Base-by-base conservation (phyloP, 2,113 vertebrate species). In the Rhipidura dahli region DNA sequence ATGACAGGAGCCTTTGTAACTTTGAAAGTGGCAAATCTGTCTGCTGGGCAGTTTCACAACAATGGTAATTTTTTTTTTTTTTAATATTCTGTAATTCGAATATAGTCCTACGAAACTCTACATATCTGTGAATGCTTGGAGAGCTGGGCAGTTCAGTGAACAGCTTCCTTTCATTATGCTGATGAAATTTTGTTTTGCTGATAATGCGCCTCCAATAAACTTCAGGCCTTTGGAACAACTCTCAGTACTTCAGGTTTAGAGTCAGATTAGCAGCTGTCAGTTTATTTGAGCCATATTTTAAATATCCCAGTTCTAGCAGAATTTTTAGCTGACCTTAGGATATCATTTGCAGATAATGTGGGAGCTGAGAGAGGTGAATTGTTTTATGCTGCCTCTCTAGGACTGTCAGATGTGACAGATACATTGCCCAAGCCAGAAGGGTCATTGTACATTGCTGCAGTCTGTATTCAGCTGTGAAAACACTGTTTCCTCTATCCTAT, bases 101-200 rank as follows among this genome's bases (percentile, higher is more conserved):
- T 53, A 16, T 37, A 79, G 26, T 82, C 42, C 57, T 63, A 42
- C 37, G 75, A 78, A 83, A 47, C 24, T 88, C 31, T 40, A 15
- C 5, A 1, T 51, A n/a, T 14, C 21, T 42, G 13, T 72, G 45
- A 57, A 27, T 0, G 0, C 33, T 33, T 78, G 50, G 27, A 47
- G 30, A 44, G 33, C 35, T 81, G 73, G 11, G 23, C 23, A 40
- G 30, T 65, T 78, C 54, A 61, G 12, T 49, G 35, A 49, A 44
- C 24, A 70, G 23, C 23, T 69, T 54, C 23, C 22, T 89, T 75
- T 53, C n/a, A 24, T 81, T 47, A 60, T 9, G 27, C 39, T 77
- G 37, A 28, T 70, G n/a, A 18, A 75, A 53, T 53, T 80, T 71
- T 79, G 17, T 47, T 93, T 89, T 80, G 37, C n/a, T 69, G 40